These are phyloP conservation scores for Okapia johnstoni DNA, from an alignment of 2,113 vertebrate genomes.

Conservation along the genomic window DNA sequence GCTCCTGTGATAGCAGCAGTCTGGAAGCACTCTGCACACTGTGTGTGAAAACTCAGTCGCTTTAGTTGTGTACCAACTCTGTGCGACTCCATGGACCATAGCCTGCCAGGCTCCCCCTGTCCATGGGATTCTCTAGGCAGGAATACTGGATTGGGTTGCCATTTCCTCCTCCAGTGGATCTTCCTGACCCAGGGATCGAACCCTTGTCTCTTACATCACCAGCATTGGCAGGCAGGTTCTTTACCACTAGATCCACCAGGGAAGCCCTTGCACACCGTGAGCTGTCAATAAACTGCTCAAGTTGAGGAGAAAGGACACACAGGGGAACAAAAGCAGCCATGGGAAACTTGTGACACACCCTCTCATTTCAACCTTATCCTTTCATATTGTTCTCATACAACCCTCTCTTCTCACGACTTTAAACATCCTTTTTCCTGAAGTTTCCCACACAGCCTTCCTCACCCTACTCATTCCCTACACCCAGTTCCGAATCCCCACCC, in stretches of 20 bases:
- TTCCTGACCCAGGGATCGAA: not conserved
- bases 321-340: not conserved
- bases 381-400: not conserved
- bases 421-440: not conserved
- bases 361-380: not conserved
- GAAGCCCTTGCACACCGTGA: slow-evolving; percentile 60
- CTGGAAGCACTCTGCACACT: slow-evolving; percentile 90
- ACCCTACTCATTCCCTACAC: not conserved
- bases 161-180: not conserved
- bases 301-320: slow-evolving; percentile 67
- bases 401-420: not conserved
- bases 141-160: not conserved
- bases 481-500: not conserved
- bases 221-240: not conserved
- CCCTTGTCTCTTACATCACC: not conserved
- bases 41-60: not conserved
- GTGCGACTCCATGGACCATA: not conserved
- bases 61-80: not conserved
- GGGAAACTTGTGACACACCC: not conserved
- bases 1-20: slow-evolving; percentile 84
- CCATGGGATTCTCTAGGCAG: not conserved
- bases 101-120: accelerated
- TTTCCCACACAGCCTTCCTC: not conserved
- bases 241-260: not conserved
- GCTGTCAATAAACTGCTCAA: slow-evolving; percentile 92